Evolutionary conservation across 2,888 invertebrate genomes (phyloP).

Genomic region (Scaeva pyrastri): DNA sequence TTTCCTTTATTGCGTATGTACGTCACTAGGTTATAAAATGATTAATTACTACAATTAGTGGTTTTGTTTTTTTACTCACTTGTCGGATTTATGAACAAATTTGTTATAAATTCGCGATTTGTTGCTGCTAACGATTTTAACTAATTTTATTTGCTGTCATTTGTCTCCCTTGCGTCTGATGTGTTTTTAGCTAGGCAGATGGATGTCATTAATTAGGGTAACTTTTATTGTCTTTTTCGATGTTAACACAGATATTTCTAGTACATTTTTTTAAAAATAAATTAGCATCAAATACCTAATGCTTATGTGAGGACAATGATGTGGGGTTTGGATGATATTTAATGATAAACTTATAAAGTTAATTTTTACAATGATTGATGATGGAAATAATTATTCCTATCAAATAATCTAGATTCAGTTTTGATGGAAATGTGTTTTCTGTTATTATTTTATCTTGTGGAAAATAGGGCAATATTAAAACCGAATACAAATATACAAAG

Average conservation of each 20-base stretch:
- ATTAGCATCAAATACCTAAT: neutral
- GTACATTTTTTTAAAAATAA: slow-evolving; percentile 4
- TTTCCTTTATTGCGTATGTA: slow-evolving; percentile 10
- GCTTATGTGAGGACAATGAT: neutral
- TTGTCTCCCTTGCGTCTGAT: neutral
- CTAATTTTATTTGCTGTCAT: slow-evolving; percentile 26
- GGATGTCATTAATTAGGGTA: slow-evolving; percentile 20
- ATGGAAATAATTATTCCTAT: slow-evolving; percentile 22
- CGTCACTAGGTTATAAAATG: slow-evolving; percentile 13
- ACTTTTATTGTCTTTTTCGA: neutral
- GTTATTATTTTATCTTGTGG: neutral
- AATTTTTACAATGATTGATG: slow-evolving; percentile 64
- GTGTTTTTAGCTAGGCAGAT: neutral
- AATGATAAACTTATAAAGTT: slow-evolving; percentile 43
- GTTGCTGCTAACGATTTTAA: slow-evolving; percentile 8
- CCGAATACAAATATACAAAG: too few species aligned
- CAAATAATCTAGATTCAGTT: slow-evolving; percentile 39
- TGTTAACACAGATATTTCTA: slow-evolving; percentile 8
- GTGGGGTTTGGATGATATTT: neutral
- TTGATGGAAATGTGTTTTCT: neutral
- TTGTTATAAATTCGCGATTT: slow-evolving; percentile 21
- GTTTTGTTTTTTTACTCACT: neutral
- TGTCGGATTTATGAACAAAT: slow-evolving; percentile 15
- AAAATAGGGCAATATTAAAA: too few species aligned
- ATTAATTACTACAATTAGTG: slow-evolving; percentile 29